phyloP scores from a whole-genome alignment of 2,113 vertebrate species.

The Ptyas mucosa region DNA sequence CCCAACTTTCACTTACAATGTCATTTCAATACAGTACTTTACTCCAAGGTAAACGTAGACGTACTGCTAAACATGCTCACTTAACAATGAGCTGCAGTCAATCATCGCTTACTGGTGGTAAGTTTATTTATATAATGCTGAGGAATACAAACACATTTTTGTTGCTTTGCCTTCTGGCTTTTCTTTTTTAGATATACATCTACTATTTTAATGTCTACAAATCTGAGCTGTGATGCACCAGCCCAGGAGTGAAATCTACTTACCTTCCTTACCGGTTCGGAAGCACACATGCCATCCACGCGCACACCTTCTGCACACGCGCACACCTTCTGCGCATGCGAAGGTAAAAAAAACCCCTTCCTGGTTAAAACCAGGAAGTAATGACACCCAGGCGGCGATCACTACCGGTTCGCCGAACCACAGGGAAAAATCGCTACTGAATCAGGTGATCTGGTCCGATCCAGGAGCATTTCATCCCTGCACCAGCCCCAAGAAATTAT shows the following conservation, averaged over 20 bases:
- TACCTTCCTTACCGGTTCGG: too few relatives aligned
- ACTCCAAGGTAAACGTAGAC: background rate
- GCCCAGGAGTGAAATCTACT: too few relatives aligned
- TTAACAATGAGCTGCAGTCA: background rate
- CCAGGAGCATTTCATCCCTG: too few relatives aligned
- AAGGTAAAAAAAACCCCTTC: too few relatives aligned
- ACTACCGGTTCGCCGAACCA: too few relatives aligned
- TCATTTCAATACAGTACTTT: background rate
- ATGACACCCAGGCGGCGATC: too few relatives aligned
- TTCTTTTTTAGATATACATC: background rate
- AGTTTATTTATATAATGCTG: background rate
- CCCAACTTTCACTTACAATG: background rate
- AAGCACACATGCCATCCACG: too few relatives aligned
- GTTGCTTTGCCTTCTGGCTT: background rate
- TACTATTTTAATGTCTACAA: background rate
- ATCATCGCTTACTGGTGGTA: background rate
- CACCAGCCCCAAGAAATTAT: background rate
- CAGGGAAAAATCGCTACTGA: too few relatives aligned
- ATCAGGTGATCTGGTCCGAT: too few relatives aligned
- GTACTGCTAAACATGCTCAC: background rate
- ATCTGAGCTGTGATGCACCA: background rate
- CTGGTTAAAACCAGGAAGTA: too few relatives aligned
- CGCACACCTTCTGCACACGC: too few relatives aligned
- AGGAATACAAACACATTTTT: background rate
- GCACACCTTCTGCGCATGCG: too few relatives aligned